Conservation (phyloP, 2,888 invertebrate genomes). For the Spicauda simplicius region DNA sequence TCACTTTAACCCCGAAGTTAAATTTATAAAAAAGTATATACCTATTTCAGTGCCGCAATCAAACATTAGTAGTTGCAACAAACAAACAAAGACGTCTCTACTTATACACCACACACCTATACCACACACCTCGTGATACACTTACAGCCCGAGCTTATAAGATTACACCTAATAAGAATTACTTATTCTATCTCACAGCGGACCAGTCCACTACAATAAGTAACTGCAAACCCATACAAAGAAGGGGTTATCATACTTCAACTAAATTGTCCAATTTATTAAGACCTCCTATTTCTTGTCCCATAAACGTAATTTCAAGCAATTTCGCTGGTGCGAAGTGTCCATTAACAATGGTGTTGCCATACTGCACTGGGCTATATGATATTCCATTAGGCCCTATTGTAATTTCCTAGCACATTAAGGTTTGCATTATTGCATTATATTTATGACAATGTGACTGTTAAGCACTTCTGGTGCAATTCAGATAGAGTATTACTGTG, state of each 20-base stretch:
- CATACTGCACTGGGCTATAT: conserved; percentile 32
- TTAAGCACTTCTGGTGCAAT: conserved; percentile 35
- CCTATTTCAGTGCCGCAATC: too few species aligned
- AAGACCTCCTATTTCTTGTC: conserved; percentile 28
- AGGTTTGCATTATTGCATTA: conserved; percentile 31
- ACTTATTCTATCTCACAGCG: conserved; percentile 18
- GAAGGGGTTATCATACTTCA: conserved; percentile 34
- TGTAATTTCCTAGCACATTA: conserved; percentile 38
- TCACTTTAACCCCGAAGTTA: too few species aligned
- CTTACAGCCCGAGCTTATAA: conserved; percentile 1
- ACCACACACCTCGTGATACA: not conserved
- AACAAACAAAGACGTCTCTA: too few species aligned
- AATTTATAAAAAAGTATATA: too few species aligned
- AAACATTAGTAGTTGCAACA: too few species aligned
- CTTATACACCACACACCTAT: not conserved
- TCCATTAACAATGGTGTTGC: conserved; percentile 30
- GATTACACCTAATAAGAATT: conserved; percentile 19
- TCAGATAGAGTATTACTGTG: conserved; percentile 15
- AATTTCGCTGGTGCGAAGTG: conserved; percentile 29
- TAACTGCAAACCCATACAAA: conserved; percentile 31
- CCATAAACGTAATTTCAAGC: conserved; percentile 32
- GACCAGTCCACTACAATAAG: conserved; percentile 28
- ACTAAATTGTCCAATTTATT: conserved; percentile 36
- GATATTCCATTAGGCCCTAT: conserved; percentile 35
- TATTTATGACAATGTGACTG: conserved; percentile 35